Evolutionary conservation across 2,797 vertebrate genomes (phyloP), one percentile per base, ranked within the genome.

Genomic region (Aeoliscus strigatus): DNA sequence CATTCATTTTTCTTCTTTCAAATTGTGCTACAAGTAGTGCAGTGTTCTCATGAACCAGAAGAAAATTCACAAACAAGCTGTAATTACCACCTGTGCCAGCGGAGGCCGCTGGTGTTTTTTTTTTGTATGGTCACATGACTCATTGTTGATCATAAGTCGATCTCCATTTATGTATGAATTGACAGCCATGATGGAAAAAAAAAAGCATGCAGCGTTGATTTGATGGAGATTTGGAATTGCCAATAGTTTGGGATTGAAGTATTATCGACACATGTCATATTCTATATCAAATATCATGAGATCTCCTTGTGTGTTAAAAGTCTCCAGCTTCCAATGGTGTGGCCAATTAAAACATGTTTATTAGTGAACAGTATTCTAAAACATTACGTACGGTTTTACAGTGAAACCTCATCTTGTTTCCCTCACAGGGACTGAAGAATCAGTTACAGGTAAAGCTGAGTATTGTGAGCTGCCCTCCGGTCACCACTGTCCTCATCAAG

Each of bases 401-500:
- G 6, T 21, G 18, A 21, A 21, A 21, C 18, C n/a, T n/a, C n/a
- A n/a, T n/a, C n/a, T n/a, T n/a, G 21, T 23, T 23, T 27, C 2
- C 16, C 14, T 12, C 9, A 29, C 66, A 98, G 96, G 94, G 91
- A 33, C 83, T 98, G 57, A 98, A 97, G 86, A 96, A 93, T 63
- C 93, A 97, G 79, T 87, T 91, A 0, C 92, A 92, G 71, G 91
- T 98, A 26, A 97, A 94, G 63, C 83, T 98, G 70, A 98, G 94
- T 72, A 95, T 98, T 2, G 96, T 98, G 69, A 97, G 94, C 78
- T 98, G 96, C 47, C 96, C 95, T 14, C 96, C 95, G 0, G 96
- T 98, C 66, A 98, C 95, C 44, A 98, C 93, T 0, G 96, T 98
- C 45, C 92, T 98, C 56, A 97, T 98, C 75, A 98, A 98, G 80